These are phyloP conservation scores for Dendrocopos noguchii DNA, from an alignment of 2,113 vertebrate genomes.

Conservation along the genomic window DNA sequence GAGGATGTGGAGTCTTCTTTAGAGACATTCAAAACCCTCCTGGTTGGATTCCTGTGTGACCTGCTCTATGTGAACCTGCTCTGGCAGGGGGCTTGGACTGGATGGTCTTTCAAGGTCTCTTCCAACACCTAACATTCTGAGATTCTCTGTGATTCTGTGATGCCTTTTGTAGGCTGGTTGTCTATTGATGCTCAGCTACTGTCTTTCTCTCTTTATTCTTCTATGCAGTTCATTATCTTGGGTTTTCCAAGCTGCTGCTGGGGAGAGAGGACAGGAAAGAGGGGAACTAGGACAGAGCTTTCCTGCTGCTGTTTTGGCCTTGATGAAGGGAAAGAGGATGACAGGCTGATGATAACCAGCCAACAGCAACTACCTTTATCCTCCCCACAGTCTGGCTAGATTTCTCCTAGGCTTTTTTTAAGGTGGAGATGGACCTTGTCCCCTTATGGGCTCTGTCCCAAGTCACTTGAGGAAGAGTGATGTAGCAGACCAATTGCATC, in stretches of 20 bases:
- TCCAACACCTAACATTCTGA: no score
- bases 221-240: not conserved
- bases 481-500: not conserved
- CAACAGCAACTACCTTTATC: not conserved
- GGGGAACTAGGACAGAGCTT: not conserved
- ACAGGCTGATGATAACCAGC: not conserved
- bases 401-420: not conserved
- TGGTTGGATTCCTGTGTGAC: no score
- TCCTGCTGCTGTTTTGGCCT: not conserved
- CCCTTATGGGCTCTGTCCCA: not conserved
- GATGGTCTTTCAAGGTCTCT: no score
- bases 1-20: no score
- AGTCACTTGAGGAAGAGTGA: not conserved
- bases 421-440: not conserved
- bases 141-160: no score
- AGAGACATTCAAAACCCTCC: no score
- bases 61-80: no score
- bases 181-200: not conserved
- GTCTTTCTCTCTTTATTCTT: not conserved
- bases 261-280: not conserved
- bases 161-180: not conserved
- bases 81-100: no score
- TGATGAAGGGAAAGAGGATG: not conserved
- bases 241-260: not conserved
- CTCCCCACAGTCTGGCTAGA: not conserved